A percentile compares a stretch with the other conserved stretches of the same genome.
Conservation (phyloP, 2,113 vertebrate genomes). For the Scophthalmus maximus region DNA sequence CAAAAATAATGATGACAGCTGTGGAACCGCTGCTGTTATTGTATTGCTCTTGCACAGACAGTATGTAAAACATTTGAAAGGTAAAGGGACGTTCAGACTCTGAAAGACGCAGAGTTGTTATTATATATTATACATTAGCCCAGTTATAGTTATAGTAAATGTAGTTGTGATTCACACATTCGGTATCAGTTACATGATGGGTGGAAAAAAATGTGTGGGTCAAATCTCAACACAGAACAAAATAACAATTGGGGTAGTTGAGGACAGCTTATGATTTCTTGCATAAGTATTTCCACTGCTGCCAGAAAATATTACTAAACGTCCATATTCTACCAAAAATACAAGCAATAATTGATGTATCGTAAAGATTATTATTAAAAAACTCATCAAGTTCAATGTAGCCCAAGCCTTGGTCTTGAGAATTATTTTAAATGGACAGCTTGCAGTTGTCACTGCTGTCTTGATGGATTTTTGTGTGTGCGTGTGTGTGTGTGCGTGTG, state of each 20-base stretch:
- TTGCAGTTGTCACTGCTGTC: constrained; percentile 9
- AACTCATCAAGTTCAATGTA: neutral
- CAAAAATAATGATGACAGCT: neutral
- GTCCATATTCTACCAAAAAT: neutral
- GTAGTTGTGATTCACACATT: neutral
- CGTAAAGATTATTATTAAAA: neutral
- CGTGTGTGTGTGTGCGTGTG: constrained; percentile 38
- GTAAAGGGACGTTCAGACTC: neutral
- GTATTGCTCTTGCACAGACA: neutral
- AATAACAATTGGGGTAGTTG: neutral
- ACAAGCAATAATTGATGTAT: neutral
- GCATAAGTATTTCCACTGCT: neutral
- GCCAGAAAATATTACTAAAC: too few species aligned
- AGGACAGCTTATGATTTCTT: neutral
- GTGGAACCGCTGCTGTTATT: neutral
- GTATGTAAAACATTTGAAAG: neutral
- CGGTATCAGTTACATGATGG: neutral
- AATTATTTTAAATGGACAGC: constrained; percentile 18
- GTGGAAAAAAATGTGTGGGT: neutral
- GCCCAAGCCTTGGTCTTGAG: neutral
- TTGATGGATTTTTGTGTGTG: constrained; percentile 50
- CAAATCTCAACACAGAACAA: neutral
- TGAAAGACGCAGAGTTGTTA: neutral
- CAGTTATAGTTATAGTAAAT: neutral
- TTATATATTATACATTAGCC: neutral